These are phyloP conservation scores for Noctua comes DNA, from an alignment of 2,888 invertebrate species.

Conservation along the genomic window DNA sequence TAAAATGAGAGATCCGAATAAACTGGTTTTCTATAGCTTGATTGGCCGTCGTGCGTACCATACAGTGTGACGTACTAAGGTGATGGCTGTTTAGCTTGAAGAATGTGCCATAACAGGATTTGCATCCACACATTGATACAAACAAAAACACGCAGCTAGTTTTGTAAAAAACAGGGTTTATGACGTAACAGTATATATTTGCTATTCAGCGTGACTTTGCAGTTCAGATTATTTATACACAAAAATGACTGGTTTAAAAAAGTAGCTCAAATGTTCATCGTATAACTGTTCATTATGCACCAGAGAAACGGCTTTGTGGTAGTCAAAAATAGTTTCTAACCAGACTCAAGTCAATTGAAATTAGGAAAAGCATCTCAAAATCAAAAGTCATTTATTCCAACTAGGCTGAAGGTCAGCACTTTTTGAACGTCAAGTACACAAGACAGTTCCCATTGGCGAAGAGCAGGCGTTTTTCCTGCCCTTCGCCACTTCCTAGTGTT, in stretches of 20 bases:
- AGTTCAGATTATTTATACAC: conserved; percentile 11
- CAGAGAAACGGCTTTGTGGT: neutral
- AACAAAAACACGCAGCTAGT: neutral
- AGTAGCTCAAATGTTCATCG: neutral
- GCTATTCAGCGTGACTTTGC: conserved; percentile 26
- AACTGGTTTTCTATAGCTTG: too few relatives aligned
- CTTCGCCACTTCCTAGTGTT: neutral
- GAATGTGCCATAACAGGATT: neutral
- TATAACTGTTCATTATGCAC: neutral
- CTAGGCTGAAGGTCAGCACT: neutral
- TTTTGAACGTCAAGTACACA: neutral
- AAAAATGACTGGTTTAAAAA: conserved; percentile 10
- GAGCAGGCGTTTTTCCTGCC: neutral
- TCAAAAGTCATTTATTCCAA: neutral
- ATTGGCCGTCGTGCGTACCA: too few relatives aligned
- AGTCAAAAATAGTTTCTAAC: neutral
- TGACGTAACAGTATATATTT: conserved; percentile 1
- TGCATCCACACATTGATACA: neutral
- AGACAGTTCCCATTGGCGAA: neutral
- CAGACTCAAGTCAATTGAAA: neutral
- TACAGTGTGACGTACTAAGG: neutral
- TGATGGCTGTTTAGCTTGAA: neutral
- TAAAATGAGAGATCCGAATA: too few relatives aligned
- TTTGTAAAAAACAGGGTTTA: conserved; percentile 16
- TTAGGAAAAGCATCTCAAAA: neutral